Percentiles rank a stretch among this genome's conserved stretches.
Conservation (phyloP, 2,888 invertebrate genomes). For the Lasioglossum villosulum region DNA sequence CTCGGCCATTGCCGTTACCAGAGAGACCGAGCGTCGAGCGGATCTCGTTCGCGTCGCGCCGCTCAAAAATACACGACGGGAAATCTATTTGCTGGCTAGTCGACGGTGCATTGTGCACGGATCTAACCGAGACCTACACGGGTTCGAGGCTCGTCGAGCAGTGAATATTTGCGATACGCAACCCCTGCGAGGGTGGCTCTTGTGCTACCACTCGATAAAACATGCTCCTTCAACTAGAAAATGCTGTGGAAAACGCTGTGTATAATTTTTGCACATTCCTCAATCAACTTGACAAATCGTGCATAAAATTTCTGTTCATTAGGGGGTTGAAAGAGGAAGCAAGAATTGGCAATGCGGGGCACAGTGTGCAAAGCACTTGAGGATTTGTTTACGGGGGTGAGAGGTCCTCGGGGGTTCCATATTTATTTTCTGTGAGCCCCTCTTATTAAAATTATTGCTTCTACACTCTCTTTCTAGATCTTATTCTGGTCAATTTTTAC, state of each 20-base stretch:
- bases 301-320: not conserved
- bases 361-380: not conserved
- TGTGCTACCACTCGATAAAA: constrained; percentile 13
- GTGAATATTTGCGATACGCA: constrained; percentile 4
- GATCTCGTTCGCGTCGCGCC: constrained; percentile 37
- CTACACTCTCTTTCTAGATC: not conserved
- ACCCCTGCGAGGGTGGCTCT: constrained; percentile 5
- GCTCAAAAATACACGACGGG: not conserved
- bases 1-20: constrained; percentile 50
- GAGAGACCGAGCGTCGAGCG: constrained; percentile 45
- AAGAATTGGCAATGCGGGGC: not conserved
- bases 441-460: not conserved
- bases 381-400: not conserved
- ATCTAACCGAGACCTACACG: not conserved
- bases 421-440: not conserved
- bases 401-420: not conserved
- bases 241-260: not conserved
- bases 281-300: not conserved
- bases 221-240: not conserved
- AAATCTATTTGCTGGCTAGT: constrained; percentile 7
- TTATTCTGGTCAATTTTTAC: not conserved
- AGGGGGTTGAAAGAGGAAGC: not conserved
- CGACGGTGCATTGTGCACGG: not conserved
- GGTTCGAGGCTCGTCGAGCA: not conserved
- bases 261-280: not conserved